Evolutionary conservation across 2,797 vertebrate genomes (phyloP).

Genomic region (Alectoris magna): DNA sequence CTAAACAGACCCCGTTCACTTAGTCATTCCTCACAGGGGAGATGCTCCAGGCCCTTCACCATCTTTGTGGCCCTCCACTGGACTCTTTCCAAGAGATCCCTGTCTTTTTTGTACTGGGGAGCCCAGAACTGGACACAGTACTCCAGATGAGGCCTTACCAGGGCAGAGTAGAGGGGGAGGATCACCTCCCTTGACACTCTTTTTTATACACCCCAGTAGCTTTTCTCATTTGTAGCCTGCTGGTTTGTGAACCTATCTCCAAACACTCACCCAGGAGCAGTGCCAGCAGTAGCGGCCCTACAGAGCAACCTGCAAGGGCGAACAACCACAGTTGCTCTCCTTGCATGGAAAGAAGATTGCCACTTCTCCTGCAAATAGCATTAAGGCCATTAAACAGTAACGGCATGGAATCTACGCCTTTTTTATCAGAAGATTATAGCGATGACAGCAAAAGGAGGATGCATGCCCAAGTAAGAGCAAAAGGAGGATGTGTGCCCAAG

Average conservation of each 20-base stretch:
- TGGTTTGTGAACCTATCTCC: slow-evolving; percentile 7
- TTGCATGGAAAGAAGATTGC: not conserved
- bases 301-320: not conserved
- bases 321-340: not conserved
- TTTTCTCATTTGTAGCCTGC: not conserved
- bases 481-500: not conserved
- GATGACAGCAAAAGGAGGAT: not conserved
- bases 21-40: no score
- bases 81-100: no score
- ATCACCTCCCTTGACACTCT: no score
- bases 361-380: not conserved
- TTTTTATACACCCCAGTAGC: not conserved
- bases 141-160: no score
- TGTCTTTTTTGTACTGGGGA: no score
- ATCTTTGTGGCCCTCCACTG: no score
- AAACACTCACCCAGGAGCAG: not conserved
- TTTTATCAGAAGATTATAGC: not conserved
- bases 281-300: not conserved
- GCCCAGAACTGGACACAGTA: no score
- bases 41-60: no score
- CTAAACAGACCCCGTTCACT: no score
- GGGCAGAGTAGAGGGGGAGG: no score
- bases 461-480: not conserved
- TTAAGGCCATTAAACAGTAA: not conserved
- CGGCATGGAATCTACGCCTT: not conserved